Conservation (phyloP, 2,113 vertebrate species). For the Hydropotes inermis region DNA sequence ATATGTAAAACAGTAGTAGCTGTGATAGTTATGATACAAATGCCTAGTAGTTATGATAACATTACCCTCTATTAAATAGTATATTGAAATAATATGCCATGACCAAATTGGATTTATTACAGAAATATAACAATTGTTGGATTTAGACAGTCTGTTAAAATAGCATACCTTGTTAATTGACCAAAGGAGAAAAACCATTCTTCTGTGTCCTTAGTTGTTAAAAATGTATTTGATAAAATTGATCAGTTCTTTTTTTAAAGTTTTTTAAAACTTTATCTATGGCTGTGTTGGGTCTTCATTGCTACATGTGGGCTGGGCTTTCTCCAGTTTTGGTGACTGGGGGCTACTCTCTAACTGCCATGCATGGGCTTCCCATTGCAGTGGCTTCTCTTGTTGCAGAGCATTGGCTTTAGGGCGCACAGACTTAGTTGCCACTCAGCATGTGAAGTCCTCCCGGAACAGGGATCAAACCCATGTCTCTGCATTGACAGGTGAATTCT, state of each 20-base stretch:
- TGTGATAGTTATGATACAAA: neutral
- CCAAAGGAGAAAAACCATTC: neutral
- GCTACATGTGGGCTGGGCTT: neutral
- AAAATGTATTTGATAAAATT: neutral
- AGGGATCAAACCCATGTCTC: neutral
- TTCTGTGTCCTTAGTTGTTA: neutral
- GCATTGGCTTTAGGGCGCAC: neutral
- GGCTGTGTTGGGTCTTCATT: neutral
- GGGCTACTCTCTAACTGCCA: neutral
- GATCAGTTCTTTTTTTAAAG: neutral
- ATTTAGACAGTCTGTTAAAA: neutral
- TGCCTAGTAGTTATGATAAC: neutral
- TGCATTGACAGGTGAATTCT: neutral
- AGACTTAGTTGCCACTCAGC: neutral
- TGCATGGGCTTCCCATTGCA: neutral
- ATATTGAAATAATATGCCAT: neutral
- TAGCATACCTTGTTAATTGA: neutral
- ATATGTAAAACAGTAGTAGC: neutral
- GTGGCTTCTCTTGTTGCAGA: neutral
- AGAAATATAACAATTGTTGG: neutral
- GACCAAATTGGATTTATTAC: neutral
- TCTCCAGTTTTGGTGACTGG: neutral
- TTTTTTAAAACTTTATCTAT: neutral
- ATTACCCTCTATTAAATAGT: neutral
- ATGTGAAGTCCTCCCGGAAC: neutral